Evolutionary conservation across 1,140 invertebrate genomes (phyloP), one percentile per base, ranked within the genome.

Genomic region (Drosophila pallidifrons): DNA sequence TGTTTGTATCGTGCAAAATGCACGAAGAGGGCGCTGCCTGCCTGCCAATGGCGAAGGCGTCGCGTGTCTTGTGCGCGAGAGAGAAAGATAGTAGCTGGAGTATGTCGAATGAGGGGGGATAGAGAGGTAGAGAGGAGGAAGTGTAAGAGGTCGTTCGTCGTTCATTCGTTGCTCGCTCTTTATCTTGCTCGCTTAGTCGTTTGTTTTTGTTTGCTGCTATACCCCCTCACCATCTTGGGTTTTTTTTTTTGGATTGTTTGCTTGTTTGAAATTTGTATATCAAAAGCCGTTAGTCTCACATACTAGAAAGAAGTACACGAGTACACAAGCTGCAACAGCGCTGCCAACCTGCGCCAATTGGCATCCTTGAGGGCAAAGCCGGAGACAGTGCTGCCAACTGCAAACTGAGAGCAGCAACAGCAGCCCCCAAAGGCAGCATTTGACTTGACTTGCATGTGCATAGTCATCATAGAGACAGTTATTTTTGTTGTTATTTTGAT

Each of bases 1-100:
- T 90, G 86, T 89, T 89, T 90, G 86, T 89, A 85, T 88, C 77
- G 73, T 75, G 81, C 66, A 63, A 75, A 79, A 81, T 78, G 75
- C 68, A 66, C 60, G 71, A 66, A 55, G 64, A 32, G 57, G 61
- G 49, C 49, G 66, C 41, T 20, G 35, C 5, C 10, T 52, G 49
- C 30, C 49, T 61, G 49, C 45, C 43, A 41, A 46, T 43, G 52
- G 38, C 73, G 67, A 63, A 57, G 67, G 59, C 57, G 72, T 69
- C 45, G 67, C 35, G 58, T 75, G 43, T 55, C 66, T 25, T 45
- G 15, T 43, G 49, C 20, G 35, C 73, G 51, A 30, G 55, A 47
- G 51, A 55, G 72, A 81, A 77, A 60, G 68, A 80, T 38, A 38
- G 2, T 38, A 38, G 35, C 5, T 38, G 68, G 20, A 25, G 20